phyloP scores from a whole-genome alignment of 2,888 invertebrate species.

The Eueremaeus valkanovi region DNA sequence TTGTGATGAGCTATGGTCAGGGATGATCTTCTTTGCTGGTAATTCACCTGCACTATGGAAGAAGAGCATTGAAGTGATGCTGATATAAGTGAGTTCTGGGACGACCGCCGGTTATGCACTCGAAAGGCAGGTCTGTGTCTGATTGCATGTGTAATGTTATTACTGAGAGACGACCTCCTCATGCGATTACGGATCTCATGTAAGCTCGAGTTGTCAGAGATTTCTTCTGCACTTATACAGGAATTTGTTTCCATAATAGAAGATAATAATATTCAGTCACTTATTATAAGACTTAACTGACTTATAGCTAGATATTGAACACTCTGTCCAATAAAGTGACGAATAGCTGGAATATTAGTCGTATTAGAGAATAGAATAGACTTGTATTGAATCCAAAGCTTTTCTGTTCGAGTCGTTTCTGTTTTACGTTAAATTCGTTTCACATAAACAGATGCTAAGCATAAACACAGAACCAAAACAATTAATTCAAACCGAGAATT shows the following conservation, averaged over 20 bases:
- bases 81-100: background rate
- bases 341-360: background rate
- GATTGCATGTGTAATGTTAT: background rate
- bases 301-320: background rate
- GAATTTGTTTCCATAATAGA: background rate
- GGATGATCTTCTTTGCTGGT: slow-evolving; percentile 3
- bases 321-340: background rate
- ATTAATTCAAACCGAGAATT: background rate
- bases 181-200: background rate
- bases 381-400: too few relatives aligned
- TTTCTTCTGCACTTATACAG: background rate
- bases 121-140: slow-evolving; percentile 12
- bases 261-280: background rate
- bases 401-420: background rate
- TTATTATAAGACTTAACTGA: background rate
- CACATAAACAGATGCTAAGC: background rate
- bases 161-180: background rate
- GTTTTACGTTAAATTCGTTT: background rate
- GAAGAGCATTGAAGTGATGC: background rate
- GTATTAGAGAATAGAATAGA: too few relatives aligned
- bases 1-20: background rate
- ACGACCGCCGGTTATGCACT: background rate
- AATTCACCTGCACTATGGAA: background rate
- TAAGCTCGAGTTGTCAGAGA: background rate
- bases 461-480: background rate